These are phyloP conservation scores for Hydrochoerus hydrochaeris DNA, from an alignment of 2,113 vertebrate genomes.

Conservation along the genomic window DNA sequence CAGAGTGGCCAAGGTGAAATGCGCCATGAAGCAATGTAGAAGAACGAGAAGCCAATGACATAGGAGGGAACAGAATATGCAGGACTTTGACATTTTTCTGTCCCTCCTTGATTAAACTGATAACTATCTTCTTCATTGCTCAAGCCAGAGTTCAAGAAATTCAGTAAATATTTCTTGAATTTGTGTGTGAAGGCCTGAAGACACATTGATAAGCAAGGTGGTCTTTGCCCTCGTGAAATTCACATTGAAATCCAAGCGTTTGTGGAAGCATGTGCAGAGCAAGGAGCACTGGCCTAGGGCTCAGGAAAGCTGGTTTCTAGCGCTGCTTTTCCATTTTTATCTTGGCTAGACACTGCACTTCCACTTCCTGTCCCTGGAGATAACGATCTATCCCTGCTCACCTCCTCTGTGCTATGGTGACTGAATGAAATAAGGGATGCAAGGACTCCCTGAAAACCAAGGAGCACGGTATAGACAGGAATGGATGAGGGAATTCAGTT, in stretches of 20 bases:
- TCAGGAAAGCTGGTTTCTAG: not conserved
- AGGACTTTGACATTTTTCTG: not conserved
- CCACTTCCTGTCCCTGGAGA: not conserved
- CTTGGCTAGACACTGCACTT: not conserved
- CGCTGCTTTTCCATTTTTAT: not conserved
- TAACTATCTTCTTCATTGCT: conserved; percentile 11
- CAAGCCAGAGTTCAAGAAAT: conserved; percentile 27
- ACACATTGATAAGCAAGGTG: not conserved
- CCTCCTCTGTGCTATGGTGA: not conserved
- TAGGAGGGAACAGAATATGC: not conserved
- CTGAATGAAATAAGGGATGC: not conserved
- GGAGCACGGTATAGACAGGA: not conserved
- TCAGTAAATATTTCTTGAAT: not conserved
- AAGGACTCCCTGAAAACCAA: not conserved
- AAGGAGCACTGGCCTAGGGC: not conserved
- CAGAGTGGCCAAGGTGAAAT: not conserved
- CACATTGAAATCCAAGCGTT: not conserved
- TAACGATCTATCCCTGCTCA: not conserved
- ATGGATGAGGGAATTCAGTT: not conserved
- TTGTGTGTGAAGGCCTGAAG: not conserved
- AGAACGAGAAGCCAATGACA: not conserved
- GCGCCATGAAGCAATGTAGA: not conserved
- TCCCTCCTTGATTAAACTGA: not conserved
- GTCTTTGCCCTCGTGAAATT: not conserved
- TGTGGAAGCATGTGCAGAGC: not conserved